Base-by-base conservation (phyloP, 2,888 invertebrate genomes). In the Sesamia inferens region DNA sequence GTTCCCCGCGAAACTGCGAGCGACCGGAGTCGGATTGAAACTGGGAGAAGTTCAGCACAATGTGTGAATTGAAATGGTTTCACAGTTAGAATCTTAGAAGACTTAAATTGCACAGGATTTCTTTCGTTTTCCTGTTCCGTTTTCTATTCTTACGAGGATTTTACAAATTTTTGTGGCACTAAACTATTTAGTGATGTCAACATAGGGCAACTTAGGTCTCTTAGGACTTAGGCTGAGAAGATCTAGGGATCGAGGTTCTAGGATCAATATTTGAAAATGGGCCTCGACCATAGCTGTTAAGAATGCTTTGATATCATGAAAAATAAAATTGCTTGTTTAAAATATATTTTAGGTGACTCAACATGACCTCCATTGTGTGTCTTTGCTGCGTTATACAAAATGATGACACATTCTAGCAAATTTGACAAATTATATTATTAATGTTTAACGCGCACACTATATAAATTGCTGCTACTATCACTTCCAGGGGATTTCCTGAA, bases 1-100 rank as follows among this genome's bases (percentile, higher is more conserved):
- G 85, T 84, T 86, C 73, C 74, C 75, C 72, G 79, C 71, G 76
- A 75, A 83, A 78, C 75, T 68, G 76, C 63, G 70, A 75, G 70
- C 68, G 63, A 54, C 24, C 61, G 66, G 55, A 69, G 74, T 47
- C 59, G 77, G 68, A 76, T 72, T 71, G 79, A 66, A 78, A 72
- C 78, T 65, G 71, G 77, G 71, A 78, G 82, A 76, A 71, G 67
- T 83, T 75, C 47, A 71, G 51, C 55, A 83, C 66, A 67, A 68
- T 65, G 67, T 62, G 42, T 57, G 47, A 64, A 68, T 62, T 66
- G 31, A 62, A 82, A 82, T 44, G 58, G 31, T 51, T 73, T 55
- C 31, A 44, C 58, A n/a, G 77, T 13, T 57, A 42, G 2, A 48
- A 70, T 47, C 19, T 68, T 68, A 59, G 24, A 31, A 57, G 5